These are phyloP conservation scores for Sebastolobus altivelis DNA, from an alignment of 2,797 vertebrate genomes.

Conservation along the genomic window DNA sequence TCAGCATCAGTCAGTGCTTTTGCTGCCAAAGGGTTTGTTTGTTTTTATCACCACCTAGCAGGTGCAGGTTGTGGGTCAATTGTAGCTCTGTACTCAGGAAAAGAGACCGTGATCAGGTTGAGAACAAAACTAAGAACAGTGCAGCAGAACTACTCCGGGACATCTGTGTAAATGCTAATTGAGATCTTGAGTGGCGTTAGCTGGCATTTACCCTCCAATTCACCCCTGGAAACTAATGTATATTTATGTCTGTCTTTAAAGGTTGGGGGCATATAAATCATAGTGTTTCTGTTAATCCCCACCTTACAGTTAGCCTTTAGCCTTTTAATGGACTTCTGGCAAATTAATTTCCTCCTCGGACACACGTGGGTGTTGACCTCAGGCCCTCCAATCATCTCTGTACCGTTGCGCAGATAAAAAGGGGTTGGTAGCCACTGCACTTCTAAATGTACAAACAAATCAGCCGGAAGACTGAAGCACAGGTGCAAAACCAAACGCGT, in stretches of 20 bases:
- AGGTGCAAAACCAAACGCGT: constrained; percentile 17
- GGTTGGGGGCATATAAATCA: constrained; percentile 35
- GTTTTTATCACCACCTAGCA: constrained; percentile 42
- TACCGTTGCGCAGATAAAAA: constrained; percentile 25
- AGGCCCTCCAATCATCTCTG: constrained; percentile 35
- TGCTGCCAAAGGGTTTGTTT: constrained; percentile 51
- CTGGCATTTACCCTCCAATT: constrained; percentile 36
- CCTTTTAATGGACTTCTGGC: constrained; percentile 58
- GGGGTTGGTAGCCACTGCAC: background rate
- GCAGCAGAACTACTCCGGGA: background rate
- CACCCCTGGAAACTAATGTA: constrained; percentile 33
- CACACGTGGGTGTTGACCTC: constrained; percentile 36
- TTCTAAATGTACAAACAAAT: constrained; percentile 21
- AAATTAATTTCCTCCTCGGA: constrained; percentile 50
- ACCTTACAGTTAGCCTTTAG: constrained; percentile 48
- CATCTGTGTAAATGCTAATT: constrained; percentile 25
- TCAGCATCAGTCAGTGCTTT: constrained; percentile 30
- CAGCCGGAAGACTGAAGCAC: constrained; percentile 13
- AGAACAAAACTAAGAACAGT: constrained; percentile 20
- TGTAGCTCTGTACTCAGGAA: constrained; percentile 13
- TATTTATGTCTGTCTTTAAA: constrained; percentile 56
- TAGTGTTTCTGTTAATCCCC: constrained; percentile 45
- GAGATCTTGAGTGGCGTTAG: constrained; percentile 31
- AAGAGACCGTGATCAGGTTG: background rate
- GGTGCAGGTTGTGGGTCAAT: constrained; percentile 27